phyloP scores from a whole-genome alignment of 2,113 vertebrate species.

The Boleophthalmus pectinirostris region DNA sequence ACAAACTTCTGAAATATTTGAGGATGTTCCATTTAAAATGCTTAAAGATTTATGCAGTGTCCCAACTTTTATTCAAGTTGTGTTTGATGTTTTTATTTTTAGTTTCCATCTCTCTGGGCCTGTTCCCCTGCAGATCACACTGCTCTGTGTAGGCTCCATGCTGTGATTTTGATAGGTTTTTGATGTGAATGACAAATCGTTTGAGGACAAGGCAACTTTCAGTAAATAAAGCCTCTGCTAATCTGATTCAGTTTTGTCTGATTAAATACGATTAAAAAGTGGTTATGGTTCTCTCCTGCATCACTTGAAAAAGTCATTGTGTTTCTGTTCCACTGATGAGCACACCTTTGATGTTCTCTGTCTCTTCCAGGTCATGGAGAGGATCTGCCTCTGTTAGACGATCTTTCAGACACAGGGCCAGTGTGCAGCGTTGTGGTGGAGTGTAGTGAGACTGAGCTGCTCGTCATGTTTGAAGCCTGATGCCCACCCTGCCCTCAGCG shows the following conservation, averaged over 20 bases:
- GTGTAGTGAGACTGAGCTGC: slow-evolving; percentile 50
- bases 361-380: slow-evolving; percentile 71
- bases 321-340: background rate
- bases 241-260: slow-evolving; percentile 9
- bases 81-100: background rate
- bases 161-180: slow-evolving; percentile 31
- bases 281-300: background rate
- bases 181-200: slow-evolving; percentile 26
- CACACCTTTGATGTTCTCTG: background rate
- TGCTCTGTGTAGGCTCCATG: slow-evolving; percentile 6
- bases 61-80: background rate
- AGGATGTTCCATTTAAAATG: too few species aligned
- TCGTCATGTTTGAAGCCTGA: slow-evolving; percentile 75
- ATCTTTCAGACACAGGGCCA: slow-evolving; percentile 47
- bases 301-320: background rate
- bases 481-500: slow-evolving; percentile 75
- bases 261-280: background rate
- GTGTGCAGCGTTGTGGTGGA: slow-evolving; percentile 38
- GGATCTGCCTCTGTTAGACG: slow-evolving; percentile 49
- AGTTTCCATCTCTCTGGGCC: background rate
- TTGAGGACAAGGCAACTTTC: slow-evolving; percentile 32
- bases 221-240: slow-evolving; percentile 11
- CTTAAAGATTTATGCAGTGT: background rate
- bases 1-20: too few species aligned
- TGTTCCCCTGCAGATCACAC: background rate